These are phyloP conservation scores for Myripristis murdjan DNA, from an alignment of 2,797 vertebrate genomes.

Conservation along the genomic window DNA sequence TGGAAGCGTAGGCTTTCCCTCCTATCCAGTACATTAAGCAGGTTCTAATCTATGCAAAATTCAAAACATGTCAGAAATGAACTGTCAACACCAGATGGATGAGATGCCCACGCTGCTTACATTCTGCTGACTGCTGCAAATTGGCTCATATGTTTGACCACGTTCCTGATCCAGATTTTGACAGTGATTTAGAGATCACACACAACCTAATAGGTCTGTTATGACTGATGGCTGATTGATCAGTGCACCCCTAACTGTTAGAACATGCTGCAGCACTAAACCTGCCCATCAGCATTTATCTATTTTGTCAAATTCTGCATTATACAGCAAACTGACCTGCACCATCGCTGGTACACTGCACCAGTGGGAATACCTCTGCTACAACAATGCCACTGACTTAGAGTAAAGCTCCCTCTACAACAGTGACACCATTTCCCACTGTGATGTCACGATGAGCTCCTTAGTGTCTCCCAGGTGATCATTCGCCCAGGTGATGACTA, in stretches of 20 bases:
- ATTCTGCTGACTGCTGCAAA: constrained; percentile 6
- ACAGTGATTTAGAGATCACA: too few species aligned
- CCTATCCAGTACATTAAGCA: too few species aligned
- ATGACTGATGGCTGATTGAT: constrained; percentile 15
- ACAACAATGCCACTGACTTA: constrained; percentile 48
- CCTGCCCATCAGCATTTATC: not conserved
- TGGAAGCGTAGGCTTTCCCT: not conserved
- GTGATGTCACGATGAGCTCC: constrained; percentile 59
- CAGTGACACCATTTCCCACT: constrained; percentile 53
- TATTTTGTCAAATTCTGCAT: constrained; percentile 2
- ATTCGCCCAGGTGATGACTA: constrained; percentile 65
- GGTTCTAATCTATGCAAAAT: constrained; percentile 15
- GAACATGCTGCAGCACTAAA: constrained; percentile 16
- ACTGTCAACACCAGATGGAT: too few species aligned
- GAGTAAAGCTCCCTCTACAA: constrained; percentile 41
- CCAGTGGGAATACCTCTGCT: constrained; percentile 51
- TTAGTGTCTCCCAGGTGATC: constrained; percentile 69
- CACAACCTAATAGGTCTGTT: not conserved
- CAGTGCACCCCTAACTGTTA: not conserved
- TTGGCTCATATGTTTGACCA: constrained; percentile 1
- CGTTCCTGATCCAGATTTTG: too few species aligned
- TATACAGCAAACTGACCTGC: not conserved
- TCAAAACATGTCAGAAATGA: constrained; percentile 9
- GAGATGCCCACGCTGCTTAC: not conserved
- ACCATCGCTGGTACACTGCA: too few species aligned